Percentiles rank a stretch among this genome's conserved stretches.
Conservation (phyloP, 2,797 vertebrate genomes). For the Myripristis murdjan region DNA sequence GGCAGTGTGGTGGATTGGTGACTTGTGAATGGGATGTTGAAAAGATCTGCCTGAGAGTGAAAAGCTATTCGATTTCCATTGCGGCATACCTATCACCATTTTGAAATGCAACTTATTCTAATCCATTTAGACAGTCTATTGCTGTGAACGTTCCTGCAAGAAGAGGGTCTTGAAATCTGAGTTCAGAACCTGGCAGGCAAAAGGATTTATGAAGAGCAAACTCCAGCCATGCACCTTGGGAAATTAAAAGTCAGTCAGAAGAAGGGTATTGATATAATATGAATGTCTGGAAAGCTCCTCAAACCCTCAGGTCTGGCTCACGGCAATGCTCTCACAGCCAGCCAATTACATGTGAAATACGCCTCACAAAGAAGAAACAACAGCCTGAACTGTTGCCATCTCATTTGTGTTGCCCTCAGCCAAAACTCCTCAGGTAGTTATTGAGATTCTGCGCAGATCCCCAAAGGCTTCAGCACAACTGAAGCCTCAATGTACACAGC, state of each 20-base stretch:
- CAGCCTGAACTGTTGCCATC: slow-evolving; percentile 34
- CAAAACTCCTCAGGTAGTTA: slow-evolving; percentile 41
- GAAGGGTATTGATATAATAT: slow-evolving; percentile 69
- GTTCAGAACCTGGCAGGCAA: slow-evolving; percentile 39
- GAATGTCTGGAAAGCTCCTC: slow-evolving; percentile 53
- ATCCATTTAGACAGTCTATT: slow-evolving; percentile 48
- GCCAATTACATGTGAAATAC: slow-evolving; percentile 79
- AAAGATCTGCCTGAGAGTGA: slow-evolving; percentile 34
- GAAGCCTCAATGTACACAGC: slow-evolving; percentile 28
- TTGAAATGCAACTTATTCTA: slow-evolving; percentile 43
- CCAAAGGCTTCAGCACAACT: slow-evolving; percentile 31
- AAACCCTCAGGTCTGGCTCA: slow-evolving; percentile 58
- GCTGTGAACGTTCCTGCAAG: slow-evolving; percentile 54
- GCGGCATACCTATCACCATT: slow-evolving; percentile 31
- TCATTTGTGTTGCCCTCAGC: slow-evolving; percentile 45
- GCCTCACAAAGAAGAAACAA: slow-evolving; percentile 55
- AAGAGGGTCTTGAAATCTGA: slow-evolving; percentile 50
- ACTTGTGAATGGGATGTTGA: slow-evolving; percentile 35
- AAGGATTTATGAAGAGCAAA: slow-evolving; percentile 69
- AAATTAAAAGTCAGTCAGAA: slow-evolving; percentile 78
- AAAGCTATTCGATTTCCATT: slow-evolving; percentile 31
- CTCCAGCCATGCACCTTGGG: slow-evolving; percentile 68
- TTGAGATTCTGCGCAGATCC: slow-evolving; percentile 44
- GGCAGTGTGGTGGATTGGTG: slow-evolving; percentile 7
- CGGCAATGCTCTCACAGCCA: slow-evolving; percentile 48